Percentiles rank a stretch among this genome's conserved stretches.
Evolutionary conservation across 2,797 vertebrate genomes (phyloP).

Genomic region (Fistularia tabacaria): DNA sequence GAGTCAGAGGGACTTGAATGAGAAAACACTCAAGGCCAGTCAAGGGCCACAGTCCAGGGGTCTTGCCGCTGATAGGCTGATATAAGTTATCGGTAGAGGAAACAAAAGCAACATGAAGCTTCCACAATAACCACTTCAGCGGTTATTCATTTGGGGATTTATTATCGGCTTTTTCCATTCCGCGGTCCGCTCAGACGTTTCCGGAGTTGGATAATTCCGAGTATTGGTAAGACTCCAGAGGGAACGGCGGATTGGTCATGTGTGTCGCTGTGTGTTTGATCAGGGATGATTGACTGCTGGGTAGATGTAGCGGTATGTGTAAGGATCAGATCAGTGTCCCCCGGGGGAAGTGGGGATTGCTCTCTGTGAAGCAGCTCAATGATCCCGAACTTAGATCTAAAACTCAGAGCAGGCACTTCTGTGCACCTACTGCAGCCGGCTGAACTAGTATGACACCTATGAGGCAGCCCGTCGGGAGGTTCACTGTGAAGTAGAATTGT

Average conservation of each 20-base stretch:
- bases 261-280: conserved; percentile 21
- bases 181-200: too few species aligned
- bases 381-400: conserved; percentile 39
- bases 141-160: too few species aligned
- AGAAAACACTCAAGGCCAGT: too few species aligned
- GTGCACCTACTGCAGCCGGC: conserved; percentile 7
- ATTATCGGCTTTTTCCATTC: too few species aligned
- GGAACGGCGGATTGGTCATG: conserved; percentile 17
- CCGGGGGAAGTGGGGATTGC: conserved; percentile 9
- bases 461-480: conserved; percentile 8
- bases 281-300: conserved; percentile 24
- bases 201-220: too few species aligned
- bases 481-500: conserved; percentile 1
- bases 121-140: too few species aligned
- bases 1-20: too few species aligned
- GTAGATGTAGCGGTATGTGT: conserved; percentile 21
- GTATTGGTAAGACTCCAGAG: conserved; percentile 2
- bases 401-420: conserved; percentile 13
- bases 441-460: conserved; percentile 6
- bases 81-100: too few species aligned
- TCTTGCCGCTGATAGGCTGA: too few species aligned
- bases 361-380: conserved; percentile 36
- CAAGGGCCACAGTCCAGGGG: too few species aligned
- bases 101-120: too few species aligned
- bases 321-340: conserved; percentile 32